phyloP scores from a whole-genome alignment of 2,113 vertebrate species.

The Menura novaehollandiae region DNA sequence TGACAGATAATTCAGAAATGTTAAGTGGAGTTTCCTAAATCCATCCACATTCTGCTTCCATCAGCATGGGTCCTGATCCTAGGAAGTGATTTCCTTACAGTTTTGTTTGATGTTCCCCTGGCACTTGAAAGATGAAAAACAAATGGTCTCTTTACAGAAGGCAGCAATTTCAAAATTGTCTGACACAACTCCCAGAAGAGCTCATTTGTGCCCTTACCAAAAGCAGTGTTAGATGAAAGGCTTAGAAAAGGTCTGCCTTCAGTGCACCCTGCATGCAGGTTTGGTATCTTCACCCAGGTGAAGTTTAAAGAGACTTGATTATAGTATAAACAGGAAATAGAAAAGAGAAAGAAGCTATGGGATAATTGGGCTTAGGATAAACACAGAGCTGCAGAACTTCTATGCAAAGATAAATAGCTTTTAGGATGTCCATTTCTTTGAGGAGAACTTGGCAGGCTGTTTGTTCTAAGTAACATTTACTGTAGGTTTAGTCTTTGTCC shows the following conservation, averaged over 20 bases:
- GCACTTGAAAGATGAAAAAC: not conserved
- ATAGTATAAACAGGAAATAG: not conserved
- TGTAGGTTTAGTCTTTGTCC: not conserved
- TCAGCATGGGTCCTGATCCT: not conserved
- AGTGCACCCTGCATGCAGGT: not conserved
- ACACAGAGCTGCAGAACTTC: not conserved
- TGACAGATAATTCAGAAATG: not conserved
- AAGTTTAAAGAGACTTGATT: not conserved
- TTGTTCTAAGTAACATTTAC: not conserved
- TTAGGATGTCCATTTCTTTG: not conserved
- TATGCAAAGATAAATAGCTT: not conserved
- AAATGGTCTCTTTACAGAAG: not conserved
- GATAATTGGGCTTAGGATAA: not conserved
- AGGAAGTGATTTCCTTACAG: not conserved
- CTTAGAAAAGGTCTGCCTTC: not conserved
- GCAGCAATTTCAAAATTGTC: not conserved
- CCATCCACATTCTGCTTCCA: not conserved
- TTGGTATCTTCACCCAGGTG: not conserved
- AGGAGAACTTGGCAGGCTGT: not conserved
- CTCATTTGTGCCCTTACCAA: not conserved
- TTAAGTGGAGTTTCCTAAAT: not conserved
- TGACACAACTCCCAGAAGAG: not conserved
- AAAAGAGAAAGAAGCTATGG: not conserved
- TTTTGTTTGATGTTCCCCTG: not conserved
- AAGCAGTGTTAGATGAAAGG: not conserved